Evolutionary conservation across 2,113 vertebrate species (phyloP), one percentile per base, ranked within the genome.

Genomic region (Lota lota): DNA sequence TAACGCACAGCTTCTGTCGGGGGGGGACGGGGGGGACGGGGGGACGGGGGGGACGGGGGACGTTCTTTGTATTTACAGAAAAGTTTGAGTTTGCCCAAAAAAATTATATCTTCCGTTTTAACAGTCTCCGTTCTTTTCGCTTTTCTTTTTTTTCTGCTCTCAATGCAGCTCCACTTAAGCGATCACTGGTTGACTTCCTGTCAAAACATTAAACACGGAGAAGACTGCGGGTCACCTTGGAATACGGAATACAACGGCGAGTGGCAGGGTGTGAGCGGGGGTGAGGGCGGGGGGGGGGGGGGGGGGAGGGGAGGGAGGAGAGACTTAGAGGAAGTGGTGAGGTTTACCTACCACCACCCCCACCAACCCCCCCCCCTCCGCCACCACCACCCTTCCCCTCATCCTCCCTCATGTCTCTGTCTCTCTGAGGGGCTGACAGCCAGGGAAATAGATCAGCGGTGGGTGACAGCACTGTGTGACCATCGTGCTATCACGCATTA

Each of bases 401-500:
- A 74, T 84, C 79, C 54, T 64, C 74, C 74, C 75, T 83, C 80
- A 80, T 87, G 83, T 77, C 84, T 89, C 68, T 72, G 81, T 78
- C 82, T 85, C 83, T 87, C 85, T 79, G 79, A 84, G 80, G 83
- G 76, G 82, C 81, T 91, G 92, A 91, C 91, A 92, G 87, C 86
- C 88, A 90, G 82, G 88, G 86, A 90, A 91, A 90, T 90, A 85
- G 87, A 92, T 92, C 88, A 88, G 79, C 85, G 86, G 90, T 87
- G 85, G 88, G 84, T 91, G 91, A 91, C 90, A 91, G 89, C 85
- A 88, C 82, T 82, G 84, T 80, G 76, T 87, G 88, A 91, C 90
- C 85, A 53, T 40, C 60, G 51, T 59, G 65, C 80, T 79, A 88
- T 89, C 83, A 78, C 73, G 83, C 83, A 5, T 73, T 75, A 81